Conservation (phyloP, 1,140 invertebrate genomes). For the Drosophila micromelanica region DNA sequence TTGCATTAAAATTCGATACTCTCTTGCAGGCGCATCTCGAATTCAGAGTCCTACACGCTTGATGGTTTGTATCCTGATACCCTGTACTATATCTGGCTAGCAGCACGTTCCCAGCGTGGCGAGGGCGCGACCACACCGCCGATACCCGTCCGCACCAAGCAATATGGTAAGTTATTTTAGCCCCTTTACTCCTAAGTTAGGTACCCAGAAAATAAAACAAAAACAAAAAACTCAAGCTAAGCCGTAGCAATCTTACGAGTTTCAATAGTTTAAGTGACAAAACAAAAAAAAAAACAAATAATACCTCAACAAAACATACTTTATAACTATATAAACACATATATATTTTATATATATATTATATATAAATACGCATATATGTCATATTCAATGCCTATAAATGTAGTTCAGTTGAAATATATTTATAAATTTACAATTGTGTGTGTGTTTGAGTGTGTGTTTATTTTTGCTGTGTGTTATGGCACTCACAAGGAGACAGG, state of each 20-base stretch:
- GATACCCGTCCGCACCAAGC: constrained; percentile 96
- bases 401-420: constrained; percentile 62
- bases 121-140: constrained; percentile 98
- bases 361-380: constrained; percentile 24
- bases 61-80: constrained; percentile 97
- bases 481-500: constrained; percentile 37
- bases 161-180: constrained; percentile 92
- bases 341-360: constrained; percentile 27
- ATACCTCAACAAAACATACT: constrained; percentile 35
- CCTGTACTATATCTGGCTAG: constrained; percentile 97
- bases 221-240: constrained; percentile 27
- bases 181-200: constrained; percentile 51
- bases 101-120: constrained; percentile 94
- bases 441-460: constrained; percentile 19
- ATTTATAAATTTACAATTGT: constrained; percentile 13
- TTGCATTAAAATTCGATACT: not conserved
- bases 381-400: constrained; percentile 24
- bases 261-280: constrained; percentile 64
- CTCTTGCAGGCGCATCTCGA: constrained; percentile 88
- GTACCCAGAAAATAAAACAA: constrained; percentile 15
- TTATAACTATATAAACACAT: constrained; percentile 42
- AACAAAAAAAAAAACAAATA: constrained; percentile 10
- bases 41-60: constrained; percentile 93
- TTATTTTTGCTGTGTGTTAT: constrained; percentile 38
- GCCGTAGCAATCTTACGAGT: constrained; percentile 60